Evolutionary conservation across 2,113 vertebrate genomes (phyloP), one percentile per base, ranked within the genome.

Genomic region (Tachycineta bicolor): DNA sequence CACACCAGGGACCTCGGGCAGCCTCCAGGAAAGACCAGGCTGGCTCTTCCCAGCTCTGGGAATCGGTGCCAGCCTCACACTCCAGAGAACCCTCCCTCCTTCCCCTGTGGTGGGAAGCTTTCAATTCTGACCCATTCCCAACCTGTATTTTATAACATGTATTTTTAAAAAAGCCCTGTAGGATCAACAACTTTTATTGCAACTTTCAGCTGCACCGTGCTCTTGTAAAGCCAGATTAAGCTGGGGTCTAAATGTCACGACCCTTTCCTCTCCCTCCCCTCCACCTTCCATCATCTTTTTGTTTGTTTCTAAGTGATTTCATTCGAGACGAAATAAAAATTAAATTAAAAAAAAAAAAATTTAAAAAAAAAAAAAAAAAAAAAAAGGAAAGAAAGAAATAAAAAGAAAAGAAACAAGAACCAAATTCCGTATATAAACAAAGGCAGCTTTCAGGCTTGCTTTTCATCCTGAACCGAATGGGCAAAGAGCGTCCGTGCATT

Each of bases 381-480:
- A 5, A 1, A 28, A 10, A 55, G 12, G 1, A 7, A 18, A 44
- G 5, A 4, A 24, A 5, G 41, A 28, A 63, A n/a, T 1, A 5
- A 12, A 3, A 39, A 55, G 0, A 21, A 37, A 70, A 20, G 12
- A 39, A 89, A 50, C 26, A 24, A 79, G 49, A 93, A 79, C 43
- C 41, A 95, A 96, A 97, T 75, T 89, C 34, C 69, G 28, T 90
- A 68, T 75, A 95, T 86, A 96, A 97, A 96, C 93, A 96, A 71
- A 88, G 94, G 76, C 96, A 96, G 95, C 68, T 92, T 95, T 95
- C 89, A 91, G 83, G 50, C 78, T 93, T 25, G 34, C 89, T 94
- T 97, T 97, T 95, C 89, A 92, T 94, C 92, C 92, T 76, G 86
- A 96, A 73, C 68, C 17, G 79, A 98, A 95, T 3, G 73, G 92